A percentile compares a stretch with the other conserved stretches of the same genome.
These are phyloP conservation scores for Smithornis capensis DNA, from an alignment of 2,113 vertebrate genomes.

Conservation along the genomic window DNA sequence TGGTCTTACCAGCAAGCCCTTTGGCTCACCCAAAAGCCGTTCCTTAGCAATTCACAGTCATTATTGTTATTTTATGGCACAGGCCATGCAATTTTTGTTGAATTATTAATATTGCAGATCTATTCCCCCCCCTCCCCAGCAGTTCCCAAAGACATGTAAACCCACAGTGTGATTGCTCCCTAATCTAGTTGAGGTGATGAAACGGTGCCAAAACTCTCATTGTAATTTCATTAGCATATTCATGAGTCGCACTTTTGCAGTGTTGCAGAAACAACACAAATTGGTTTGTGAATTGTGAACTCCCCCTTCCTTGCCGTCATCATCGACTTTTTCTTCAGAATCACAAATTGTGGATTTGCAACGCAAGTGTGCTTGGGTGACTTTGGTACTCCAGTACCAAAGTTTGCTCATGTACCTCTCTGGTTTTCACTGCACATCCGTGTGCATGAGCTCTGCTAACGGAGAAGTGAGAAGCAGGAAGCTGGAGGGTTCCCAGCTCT, in stretches of 20 bases:
- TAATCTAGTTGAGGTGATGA: conserved; percentile 76
- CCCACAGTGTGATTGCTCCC: conserved; percentile 67
- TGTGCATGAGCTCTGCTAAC: rapidly evolving
- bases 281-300: conserved; percentile 80
- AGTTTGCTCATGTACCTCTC: not conserved
- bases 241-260: conserved; percentile 80
- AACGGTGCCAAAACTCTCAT: conserved; percentile 77
- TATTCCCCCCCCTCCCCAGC: not conserved
- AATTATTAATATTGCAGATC: conserved; percentile 65
- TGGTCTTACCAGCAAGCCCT: not conserved
- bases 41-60: not conserved
- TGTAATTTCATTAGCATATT: conserved; percentile 82
- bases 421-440: not conserved
- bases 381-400: not conserved
- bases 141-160: conserved; percentile 67
- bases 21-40: not conserved
- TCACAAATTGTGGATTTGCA: conserved; percentile 53
- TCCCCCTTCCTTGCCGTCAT: conserved; percentile 60
- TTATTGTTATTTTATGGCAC: conserved; percentile 45
- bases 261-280: conserved; percentile 85
- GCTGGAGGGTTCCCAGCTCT: not conserved
- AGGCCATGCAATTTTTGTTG: conserved; percentile 55
- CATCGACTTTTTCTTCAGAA: conserved; percentile 40
- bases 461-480: rapidly evolving
- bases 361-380: conserved; percentile 28